Base-by-base conservation (phyloP, 2,797 vertebrate species). In the Bufotes viridis region DNA sequence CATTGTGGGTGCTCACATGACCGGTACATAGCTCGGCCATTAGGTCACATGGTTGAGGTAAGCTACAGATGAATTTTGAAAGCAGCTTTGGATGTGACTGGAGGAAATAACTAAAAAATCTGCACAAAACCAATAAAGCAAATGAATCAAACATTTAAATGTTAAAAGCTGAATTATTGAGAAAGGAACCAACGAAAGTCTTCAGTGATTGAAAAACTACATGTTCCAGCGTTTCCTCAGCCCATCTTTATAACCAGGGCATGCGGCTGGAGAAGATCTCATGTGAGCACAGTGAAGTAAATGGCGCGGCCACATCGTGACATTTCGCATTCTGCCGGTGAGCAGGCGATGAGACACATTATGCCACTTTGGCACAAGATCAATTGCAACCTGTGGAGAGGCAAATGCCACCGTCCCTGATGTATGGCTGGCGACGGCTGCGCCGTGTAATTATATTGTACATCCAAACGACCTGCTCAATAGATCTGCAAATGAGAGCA, bases 341-440 rank as follows among this genome's bases (percentile, higher is more conserved):
- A 78, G 20, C 76, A 58, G 76, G 17, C 5, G 18, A 29, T 58
- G 24, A 57, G 76, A 78, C 53, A 78, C 76, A 78, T 78, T 78
- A 78, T 67, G 42, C 63, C 81, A 55, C 63, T 55, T 24, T 69
- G 81, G 63, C 81, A 82, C 49, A 53, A 53, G 63, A 82, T 82
- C 81, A 53, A 82, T 82, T 24, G 63, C 63, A 53, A 51, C 81
- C 63, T 67, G 61, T 53, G 34, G 81, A 82, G 61, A 82, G 18
- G 70, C 63, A 82, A 82, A 82, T 82, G 61, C n/a, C 81, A 82
- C 63, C 22, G 26, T 69, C 63, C 80, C 61, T 81, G 58, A 24
- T 65, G 61, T 63, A 67, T 17, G 20, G 61, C 20, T 24, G 22
- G 61, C 58, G 20, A 15, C 17, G 20, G 61, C 26, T 5, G 79